These are phyloP conservation scores for Ptilodon capucinus DNA, from an alignment of 2,888 invertebrate species.

Conservation along the genomic window DNA sequence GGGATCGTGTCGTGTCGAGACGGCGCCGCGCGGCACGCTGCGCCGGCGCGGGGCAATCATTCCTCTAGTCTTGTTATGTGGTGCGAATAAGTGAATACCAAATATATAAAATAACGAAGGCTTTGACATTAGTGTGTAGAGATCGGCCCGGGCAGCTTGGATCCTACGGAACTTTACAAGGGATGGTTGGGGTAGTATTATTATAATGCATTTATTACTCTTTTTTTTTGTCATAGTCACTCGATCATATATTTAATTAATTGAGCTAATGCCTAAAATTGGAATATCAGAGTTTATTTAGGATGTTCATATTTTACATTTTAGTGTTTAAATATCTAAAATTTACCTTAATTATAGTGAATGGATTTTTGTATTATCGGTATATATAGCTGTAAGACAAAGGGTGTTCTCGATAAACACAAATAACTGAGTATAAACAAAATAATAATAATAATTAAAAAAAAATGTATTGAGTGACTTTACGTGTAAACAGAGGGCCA, in stretches of 20 bases:
- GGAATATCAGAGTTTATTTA: constrained; percentile 83
- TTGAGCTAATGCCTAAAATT: constrained; percentile 82
- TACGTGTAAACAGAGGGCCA: constrained; percentile 83
- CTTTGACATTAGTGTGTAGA: constrained; percentile 71
- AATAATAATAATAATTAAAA: constrained; percentile 61
- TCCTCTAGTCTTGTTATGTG: constrained; percentile 81
- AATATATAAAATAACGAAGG: constrained; percentile 77
- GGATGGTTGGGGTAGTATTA: constrained; percentile 78
- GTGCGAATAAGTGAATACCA: constrained; percentile 80
- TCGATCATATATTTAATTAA: constrained; percentile 80
- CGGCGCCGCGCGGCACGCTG: constrained; percentile 37
- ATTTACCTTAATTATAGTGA: constrained; percentile 82
- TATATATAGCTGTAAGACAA: constrained; percentile 80
- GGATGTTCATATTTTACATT: constrained; percentile 83
- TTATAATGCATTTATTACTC: constrained; percentile 81
- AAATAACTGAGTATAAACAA: constrained; percentile 79
- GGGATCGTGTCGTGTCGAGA: constrained; percentile 46
- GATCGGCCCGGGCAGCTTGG: constrained; percentile 77
- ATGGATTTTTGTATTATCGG: constrained; percentile 83
- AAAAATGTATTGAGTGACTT: constrained; percentile 82
- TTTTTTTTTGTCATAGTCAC: constrained; percentile 80
- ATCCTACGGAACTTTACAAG: constrained; percentile 63
- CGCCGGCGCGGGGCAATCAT: constrained; percentile 77
- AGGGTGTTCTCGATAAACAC: constrained; percentile 80
- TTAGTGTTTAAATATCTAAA: constrained; percentile 82